Base-by-base conservation (phyloP, 1,140 invertebrate genomes). In the Carposina sasakii region DNA sequence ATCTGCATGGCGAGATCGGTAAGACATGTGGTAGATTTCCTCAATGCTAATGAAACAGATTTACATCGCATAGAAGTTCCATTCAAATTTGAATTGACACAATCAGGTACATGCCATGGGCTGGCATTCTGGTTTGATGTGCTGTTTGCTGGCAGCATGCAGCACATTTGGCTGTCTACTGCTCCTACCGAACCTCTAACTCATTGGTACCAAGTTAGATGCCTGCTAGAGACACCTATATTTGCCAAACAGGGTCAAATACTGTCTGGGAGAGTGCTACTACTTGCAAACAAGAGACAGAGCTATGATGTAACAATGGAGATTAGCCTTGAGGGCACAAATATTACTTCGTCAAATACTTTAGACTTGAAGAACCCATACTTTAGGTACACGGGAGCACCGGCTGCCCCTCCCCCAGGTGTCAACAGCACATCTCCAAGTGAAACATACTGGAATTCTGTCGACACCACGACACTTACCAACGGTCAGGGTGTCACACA, bases 71-170 rank as follows among this genome's bases (percentile, higher is more conserved):
- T 99, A 84, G 93, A 97, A 78, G 96, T 99, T 69, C 97, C 98
- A 48, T 89, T 99, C 21, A 93, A 96, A 79, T 99, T 98, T 87
- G 93, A 94, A 65, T 90, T 98, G 54, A 87, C 95, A 60, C 94
- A 98, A 77, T 94, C 97, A 16, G 97, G 96, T 36, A 96, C 96
- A 49, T 93, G 98, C 54, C 98, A 99, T 74, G 98, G 98, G 6
- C 85, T 99, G 48, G 98, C 98, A 15, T 99, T 99, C 86, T 99
- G 98, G 98, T 99, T 99, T 85, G 98, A 99, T 87, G 98, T 99
- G n/a, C 94, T 97, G 39, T 99, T 99, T 86, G 91, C 95, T 41
- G 98, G 98, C 20, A 92, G 91, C 45, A 91, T 90, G 52, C 92
- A 96, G 69, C 93, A 95, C 46, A 92, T 99, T 41, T 99, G 98